phyloP scores from a whole-genome alignment of 2,888 invertebrate species.

The Drosophila melanosoma region DNA sequence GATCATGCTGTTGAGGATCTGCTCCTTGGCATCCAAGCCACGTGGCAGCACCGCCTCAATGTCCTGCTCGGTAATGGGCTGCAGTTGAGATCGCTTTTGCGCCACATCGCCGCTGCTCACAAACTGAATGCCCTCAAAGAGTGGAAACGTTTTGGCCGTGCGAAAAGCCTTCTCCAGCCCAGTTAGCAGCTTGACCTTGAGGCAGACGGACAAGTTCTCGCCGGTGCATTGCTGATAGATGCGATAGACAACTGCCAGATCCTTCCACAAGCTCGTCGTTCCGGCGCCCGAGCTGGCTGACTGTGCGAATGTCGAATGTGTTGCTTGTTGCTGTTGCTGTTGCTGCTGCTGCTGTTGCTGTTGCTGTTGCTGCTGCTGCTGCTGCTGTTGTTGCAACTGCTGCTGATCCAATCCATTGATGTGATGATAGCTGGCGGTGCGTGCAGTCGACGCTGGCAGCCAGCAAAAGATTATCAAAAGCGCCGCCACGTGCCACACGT shows the following conservation, averaged over 20 bases:
- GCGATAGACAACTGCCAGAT: constrained; percentile 90
- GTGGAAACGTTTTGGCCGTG: constrained; percentile 87
- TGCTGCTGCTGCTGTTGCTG: constrained; percentile 32
- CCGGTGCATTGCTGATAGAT: constrained; percentile 93
- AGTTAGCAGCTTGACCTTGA: constrained; percentile 92
- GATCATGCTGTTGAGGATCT: constrained; percentile 90
- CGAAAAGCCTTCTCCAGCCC: constrained; percentile 91
- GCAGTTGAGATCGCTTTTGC: constrained; percentile 41
- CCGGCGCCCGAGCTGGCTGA: constrained; percentile 26
- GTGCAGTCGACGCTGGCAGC: constrained; percentile 63
- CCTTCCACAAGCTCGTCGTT: constrained; percentile 84
- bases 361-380: constrained; percentile 22
- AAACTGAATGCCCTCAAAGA: constrained; percentile 91
- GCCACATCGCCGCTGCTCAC: constrained; percentile 87
- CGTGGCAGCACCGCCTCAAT: constrained; percentile 91
- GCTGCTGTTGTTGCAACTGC: constrained; percentile 28
- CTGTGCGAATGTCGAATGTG: constrained; percentile 13
- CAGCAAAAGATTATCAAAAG: constrained; percentile 73
- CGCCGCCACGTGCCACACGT: constrained; percentile 80
- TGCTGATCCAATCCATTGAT: constrained; percentile 53
- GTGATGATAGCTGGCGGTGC: constrained; percentile 71
- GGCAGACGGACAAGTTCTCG: constrained; percentile 88
- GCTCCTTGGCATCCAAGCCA: constrained; percentile 89
- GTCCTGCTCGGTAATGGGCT: constrained; percentile 86
- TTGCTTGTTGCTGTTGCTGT: constrained; percentile 21